Base-by-base conservation (phyloP, 1,140 invertebrate genomes). In the Papilio helenus region DNA sequence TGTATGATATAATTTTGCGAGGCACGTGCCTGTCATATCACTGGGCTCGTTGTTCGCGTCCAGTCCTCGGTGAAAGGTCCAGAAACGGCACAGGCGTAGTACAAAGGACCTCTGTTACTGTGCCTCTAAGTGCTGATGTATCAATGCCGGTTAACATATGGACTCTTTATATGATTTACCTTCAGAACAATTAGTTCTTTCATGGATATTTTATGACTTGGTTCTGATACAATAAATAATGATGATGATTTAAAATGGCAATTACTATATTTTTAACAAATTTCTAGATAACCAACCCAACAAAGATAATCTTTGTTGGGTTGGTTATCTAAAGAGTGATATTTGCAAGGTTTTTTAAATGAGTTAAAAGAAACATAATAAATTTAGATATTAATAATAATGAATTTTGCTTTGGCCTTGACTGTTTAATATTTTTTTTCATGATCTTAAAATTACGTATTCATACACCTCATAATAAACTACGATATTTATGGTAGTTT, bases 1-100 rank as follows among this genome's bases (percentile, higher is more conserved):
- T 68, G 26, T 68, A 68, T 18, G 61, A 68, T 68, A 68, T 29
- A 68, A 68, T 74, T 49, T 74, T 16, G 42, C 39, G n/a, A 49
- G 9, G n/a, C 42, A 74, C 72, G 39, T 74, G 72, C 44, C 39
- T 29, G 12, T 20, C 7, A n/a, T 12, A 14, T 23, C 39, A 74
- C 9, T 46, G 20, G 72, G 20, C 10, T 23, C 72, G n/a, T 74
- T 74, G 72, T 74, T 42, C 23, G 44, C 18, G 72, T 9, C 2
- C 72, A 49, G 72, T 74, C n/a, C 72, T 51, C 72, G 72, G 72
- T 74, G 72, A 74, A 74, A 74, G 72, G 72, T 74, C 72, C 44
- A 23, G 42, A 44, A 20, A 49, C 44, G 20, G 44, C 42, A 18
- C 23, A 49, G 14, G 44, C 23, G 7, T 10, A 26, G 20, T 14